Evolutionary conservation across 2,113 vertebrate species (phyloP), one percentile per base, ranked within the genome.

Genomic region (Podarcis cretensis): DNA sequence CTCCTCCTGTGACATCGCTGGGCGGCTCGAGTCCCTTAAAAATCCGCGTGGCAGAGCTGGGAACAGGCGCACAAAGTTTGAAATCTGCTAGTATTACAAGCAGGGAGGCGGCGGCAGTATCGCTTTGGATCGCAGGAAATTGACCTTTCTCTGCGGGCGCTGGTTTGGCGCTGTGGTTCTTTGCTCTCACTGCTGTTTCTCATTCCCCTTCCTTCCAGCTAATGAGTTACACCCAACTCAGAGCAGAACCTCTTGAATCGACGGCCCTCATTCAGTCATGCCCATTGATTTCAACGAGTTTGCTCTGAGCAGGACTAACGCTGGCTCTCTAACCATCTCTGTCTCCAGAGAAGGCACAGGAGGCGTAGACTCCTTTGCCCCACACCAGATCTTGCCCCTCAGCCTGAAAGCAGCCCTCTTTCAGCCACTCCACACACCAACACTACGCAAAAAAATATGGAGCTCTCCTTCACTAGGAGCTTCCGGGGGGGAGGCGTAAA

Each of bases 21-120:
- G 59, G 59, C 59, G 5, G 59, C 18, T 63, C 10, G 12, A 0
- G 32, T 32, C 10, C 35, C 35, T 27, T 66, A 21, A 35, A 37
- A 16, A 8, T 66, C 32, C 16, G 25, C 2, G 27, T 5, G 77
- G 43, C 25, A 25, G 1, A 4, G 63, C 18, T 16, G 5, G 12
- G 18, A 32, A 18, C 25, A 14, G 59, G 18, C 3, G 35, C 48
- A 1, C 2, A 1, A 9, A n/a, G 2, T 5, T 7, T 6, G 8
- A 16, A 14, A 40, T 63, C 12, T 75, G 73, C 73, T 10, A 63
- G 12, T 30, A 5, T 75, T 73, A 16, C n/a, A 76, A 9, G 8
- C 21, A 1, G 8, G 10, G 13, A 30, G 10, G 1, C 3, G 68
- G 40, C 9, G n/a, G 18, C 14, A 6, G 13, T 4, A 71, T 71